Evolutionary conservation across 2,797 vertebrate species (phyloP), one percentile per base, ranked within the genome.

Genomic region (Botia kubotai): DNA sequence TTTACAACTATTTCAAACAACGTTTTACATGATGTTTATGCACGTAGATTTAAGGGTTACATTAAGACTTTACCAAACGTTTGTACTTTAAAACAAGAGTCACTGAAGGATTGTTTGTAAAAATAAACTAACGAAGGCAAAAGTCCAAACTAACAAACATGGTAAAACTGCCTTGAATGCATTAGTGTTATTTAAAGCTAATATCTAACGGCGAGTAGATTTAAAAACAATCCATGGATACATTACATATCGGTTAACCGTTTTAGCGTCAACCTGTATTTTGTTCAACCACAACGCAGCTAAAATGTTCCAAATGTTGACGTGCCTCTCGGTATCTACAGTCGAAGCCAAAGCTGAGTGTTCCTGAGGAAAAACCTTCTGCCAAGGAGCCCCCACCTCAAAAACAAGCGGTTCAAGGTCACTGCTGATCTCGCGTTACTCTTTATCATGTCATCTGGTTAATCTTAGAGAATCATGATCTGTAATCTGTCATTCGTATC

Each of bases 351-450:
- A 89, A 80, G 57, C 79, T 84, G 10, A 39, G 46, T 77, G 77
- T 83, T 77, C 80, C 90, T 75, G 50, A 77, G 71, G 93, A 94
- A 85, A 94, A 93, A 85, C 77, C 82, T 39, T 86, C n/a, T 43
- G 23, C 77, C 68, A 82, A 86, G 63, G 82, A 86, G 66, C 79
- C 87, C 36, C 84, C 84, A 71, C 84, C 89, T 62, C 92, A 86
- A 86, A 97, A 98, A 87, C 94, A 94, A 80, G 79, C 93, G 84
- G 93, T 90, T 12, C 96, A 98, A 94, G 97, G 97, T 98, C 93
- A 58, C 65, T 73, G 23, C 21, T 14, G 1, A 46, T 55, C 11
- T 29, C 29, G 6, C 33, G 71, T 67, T 63, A 57, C 21, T n/a
- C 62, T 58, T 63, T 12, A 4, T 39, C 3, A 19, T 75, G 5